Evolutionary conservation across 2,888 invertebrate genomes (phyloP), one percentile per base, ranked within the genome.

Genomic region (Lomographa bimaculata): DNA sequence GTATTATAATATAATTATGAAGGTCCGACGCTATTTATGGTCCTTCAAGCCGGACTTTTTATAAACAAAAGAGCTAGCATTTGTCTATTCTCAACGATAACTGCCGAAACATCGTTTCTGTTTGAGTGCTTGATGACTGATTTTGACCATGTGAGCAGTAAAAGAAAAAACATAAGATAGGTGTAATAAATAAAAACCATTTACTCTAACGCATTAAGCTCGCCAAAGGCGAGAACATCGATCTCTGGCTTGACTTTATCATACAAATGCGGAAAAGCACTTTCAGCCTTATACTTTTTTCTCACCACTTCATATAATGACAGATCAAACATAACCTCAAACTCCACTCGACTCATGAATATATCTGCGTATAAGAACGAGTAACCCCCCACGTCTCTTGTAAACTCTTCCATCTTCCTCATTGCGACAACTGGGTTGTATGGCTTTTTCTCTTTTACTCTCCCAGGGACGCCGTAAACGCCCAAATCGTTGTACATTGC

Each of bases 401-500:
- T 93, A 57, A 94, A 94, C 75, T 91, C 89, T 61, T 94, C 93
- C 93, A 94, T 94, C 25, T 85, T 87, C 49, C 93, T 74, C 93
- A 94, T 93, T 0, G 92, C 91, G 2, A 71, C 64, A 0, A 93
- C 92, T 0, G 93, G 92, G 63, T 93, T 91, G 56, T 92, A 94
- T 0, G 87, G 79, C 54, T 89, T 79, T 67, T 90, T 90, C 19
- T 90, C 79, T 55, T 91, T 91, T 0, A 94, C 92, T 48, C 83
- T 90, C 0, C 92, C 92, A 0, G 93, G 93, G 0, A 93, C 93
- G 0, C 93, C 94, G 49, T 94, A 94, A 6, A 94, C 91, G 0
- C 94, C 93, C 29, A 93, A 76, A 71, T 94, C 93, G 57, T 94
- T 93, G 59, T 92, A 94, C 91, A 94, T 93, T 2, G 92, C 92